Evolutionary conservation across 2,113 vertebrate genomes (phyloP).

Genomic region (Eonycteris spelaea): DNA sequence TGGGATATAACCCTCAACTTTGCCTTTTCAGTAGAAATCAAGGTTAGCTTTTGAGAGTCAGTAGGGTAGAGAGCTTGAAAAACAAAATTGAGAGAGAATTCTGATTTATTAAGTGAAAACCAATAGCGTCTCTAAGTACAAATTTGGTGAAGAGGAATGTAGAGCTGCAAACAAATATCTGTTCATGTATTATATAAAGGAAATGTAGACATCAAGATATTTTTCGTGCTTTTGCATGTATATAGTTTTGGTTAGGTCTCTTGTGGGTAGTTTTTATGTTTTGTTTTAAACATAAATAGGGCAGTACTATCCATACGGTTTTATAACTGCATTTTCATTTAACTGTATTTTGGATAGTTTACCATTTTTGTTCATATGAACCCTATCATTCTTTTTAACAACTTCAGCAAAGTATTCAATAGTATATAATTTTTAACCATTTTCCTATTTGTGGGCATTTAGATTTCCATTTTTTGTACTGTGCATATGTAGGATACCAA

Average conservation of each 20-base stretch:
- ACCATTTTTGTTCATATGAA: neutral
- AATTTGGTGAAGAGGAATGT: neutral
- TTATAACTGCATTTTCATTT: conserved; percentile 10
- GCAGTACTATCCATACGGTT: neutral
- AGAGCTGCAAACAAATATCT: neutral
- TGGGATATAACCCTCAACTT: neutral
- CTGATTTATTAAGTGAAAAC: conserved; percentile 3
- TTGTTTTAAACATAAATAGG: conserved; percentile 6
- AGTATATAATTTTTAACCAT: neutral
- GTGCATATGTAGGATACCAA: neutral
- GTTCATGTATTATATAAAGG: neutral
- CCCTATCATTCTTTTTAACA: conserved; percentile 32
- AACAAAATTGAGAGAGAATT: neutral
- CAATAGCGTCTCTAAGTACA: neutral
- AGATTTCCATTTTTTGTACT: neutral
- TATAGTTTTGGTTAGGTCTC: neutral
- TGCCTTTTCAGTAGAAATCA: neutral
- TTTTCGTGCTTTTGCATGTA: neutral
- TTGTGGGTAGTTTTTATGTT: neutral
- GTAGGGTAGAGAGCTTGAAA: neutral
- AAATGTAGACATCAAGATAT: neutral
- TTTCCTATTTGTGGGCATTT: neutral
- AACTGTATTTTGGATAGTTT: neutral
- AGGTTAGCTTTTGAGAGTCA: neutral
- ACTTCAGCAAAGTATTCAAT: neutral